phyloP scores from a whole-genome alignment of 2,888 invertebrate genomes.

The Amphipoea lucens region DNA sequence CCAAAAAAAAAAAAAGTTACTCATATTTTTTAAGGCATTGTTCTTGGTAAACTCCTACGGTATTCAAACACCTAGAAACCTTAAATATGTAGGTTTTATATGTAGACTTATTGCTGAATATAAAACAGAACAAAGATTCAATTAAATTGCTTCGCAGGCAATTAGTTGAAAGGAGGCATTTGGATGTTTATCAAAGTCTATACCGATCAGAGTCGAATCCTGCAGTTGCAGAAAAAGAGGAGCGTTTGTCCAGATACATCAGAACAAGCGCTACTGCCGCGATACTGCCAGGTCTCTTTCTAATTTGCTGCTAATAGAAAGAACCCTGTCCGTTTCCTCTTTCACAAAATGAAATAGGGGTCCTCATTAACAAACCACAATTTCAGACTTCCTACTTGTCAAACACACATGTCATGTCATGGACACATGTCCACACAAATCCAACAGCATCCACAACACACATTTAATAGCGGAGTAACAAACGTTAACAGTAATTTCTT shows the following conservation, averaged over 20 bases:
- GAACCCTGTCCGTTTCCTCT: neutral
- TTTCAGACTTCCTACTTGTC: neutral
- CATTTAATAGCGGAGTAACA: constrained; percentile 79
- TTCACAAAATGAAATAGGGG: neutral
- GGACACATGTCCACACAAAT: constrained; percentile 75
- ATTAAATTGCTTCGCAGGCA: neutral
- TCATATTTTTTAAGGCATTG: neutral
- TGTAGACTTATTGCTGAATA: too few species aligned
- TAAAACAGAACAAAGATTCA: neutral
- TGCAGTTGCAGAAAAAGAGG: neutral
- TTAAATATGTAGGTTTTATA: too few species aligned
- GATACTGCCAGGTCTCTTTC: neutral
- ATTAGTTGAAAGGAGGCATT: neutral
- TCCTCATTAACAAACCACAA: too few species aligned
- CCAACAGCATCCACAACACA: constrained; percentile 66
- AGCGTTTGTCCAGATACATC: too few species aligned
- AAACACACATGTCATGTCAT: neutral
- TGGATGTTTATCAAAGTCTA: neutral
- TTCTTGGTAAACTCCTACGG: neutral
- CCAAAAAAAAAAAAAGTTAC: neutral
- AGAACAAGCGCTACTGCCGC: neutral
- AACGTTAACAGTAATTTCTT: constrained; percentile 85
- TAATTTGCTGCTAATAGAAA: neutral
- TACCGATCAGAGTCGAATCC: neutral
- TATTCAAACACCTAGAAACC: neutral